Evolutionary conservation across 2,888 invertebrate genomes (phyloP).

Genomic region (Macropis europaea): DNA sequence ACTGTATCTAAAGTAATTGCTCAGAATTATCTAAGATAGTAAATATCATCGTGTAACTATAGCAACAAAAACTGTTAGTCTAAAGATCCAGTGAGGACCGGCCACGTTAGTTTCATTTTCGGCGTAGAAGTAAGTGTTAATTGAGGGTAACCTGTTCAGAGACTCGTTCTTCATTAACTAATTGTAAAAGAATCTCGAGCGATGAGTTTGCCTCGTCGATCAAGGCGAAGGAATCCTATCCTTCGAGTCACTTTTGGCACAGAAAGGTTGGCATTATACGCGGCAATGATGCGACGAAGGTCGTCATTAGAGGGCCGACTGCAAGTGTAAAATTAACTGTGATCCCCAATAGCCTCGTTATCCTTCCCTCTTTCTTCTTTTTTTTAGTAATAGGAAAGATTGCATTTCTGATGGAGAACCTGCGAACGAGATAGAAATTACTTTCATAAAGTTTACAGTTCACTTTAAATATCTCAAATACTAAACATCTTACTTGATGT

Average conservation of each 20-base stretch:
- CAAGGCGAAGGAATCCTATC: slow-evolving; percentile 25
- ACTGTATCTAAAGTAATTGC: too few species aligned
- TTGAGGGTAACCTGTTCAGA: neutral
- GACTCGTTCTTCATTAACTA: neutral
- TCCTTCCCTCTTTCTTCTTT: slow-evolving; percentile 7
- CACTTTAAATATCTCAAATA: too few species aligned
- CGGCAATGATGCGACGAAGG: slow-evolving; percentile 48
- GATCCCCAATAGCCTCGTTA: slow-evolving; percentile 43
- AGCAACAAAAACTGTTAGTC: too few species aligned
- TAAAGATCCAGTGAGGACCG: too few species aligned
- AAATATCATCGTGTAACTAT: too few species aligned
- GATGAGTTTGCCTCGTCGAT: neutral
- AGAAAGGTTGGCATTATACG: slow-evolving; percentile 48
- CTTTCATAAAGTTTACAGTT: too few species aligned
- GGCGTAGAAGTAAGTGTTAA: neutral
- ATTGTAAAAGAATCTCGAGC: neutral
- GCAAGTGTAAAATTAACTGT: slow-evolving; percentile 52
- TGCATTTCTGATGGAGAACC: neutral
- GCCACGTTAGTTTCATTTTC: neutral
- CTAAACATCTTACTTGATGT: too few species aligned
- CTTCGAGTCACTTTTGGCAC: slow-evolving; percentile 48
- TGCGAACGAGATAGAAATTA: too few species aligned
- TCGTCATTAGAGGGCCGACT: slow-evolving; percentile 39
- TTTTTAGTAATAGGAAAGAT: slow-evolving; percentile 1
- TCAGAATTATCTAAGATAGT: too few species aligned